Percentiles rank a stretch among this genome's conserved stretches.
phyloP scores from a whole-genome alignment of 2,888 invertebrate genomes.

The Spatulosminthurus flaviceps region DNA sequence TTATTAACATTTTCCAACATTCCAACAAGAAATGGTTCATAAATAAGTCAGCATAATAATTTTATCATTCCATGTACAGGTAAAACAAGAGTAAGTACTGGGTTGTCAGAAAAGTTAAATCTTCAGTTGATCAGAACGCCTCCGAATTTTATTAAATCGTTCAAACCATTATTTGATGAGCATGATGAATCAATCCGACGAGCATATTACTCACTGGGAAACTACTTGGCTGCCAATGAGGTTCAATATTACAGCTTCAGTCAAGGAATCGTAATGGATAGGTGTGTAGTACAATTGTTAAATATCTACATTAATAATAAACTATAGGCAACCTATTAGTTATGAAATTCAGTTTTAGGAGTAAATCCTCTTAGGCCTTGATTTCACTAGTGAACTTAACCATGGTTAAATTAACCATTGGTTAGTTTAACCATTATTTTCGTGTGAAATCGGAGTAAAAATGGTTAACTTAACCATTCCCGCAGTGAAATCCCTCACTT shows the following conservation, averaged over 20 bases:
- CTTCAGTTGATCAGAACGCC: conserved; percentile 67
- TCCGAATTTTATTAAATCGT: conserved; percentile 65
- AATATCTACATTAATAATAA: too few species aligned
- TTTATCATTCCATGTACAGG: conserved; percentile 64
- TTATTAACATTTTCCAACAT: too few species aligned
- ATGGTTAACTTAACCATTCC: too few species aligned
- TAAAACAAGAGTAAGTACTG: conserved; percentile 67
- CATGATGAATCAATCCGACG: conserved; percentile 65
- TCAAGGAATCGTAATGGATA: conserved; percentile 68
- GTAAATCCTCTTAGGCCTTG: too few species aligned
- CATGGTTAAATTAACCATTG: too few species aligned
- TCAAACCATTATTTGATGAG: conserved; percentile 66
- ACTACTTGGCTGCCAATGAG: conserved; percentile 68
- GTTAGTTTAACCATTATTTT: too few species aligned
- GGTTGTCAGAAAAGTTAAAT: conserved; percentile 65
- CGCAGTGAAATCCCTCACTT: too few species aligned
- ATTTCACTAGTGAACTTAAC: too few species aligned
- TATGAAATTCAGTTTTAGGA: too few species aligned
- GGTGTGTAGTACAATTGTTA: conserved; percentile 64
- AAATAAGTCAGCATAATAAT: background rate
- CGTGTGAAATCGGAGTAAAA: too few species aligned
- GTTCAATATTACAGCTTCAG: conserved; percentile 64
- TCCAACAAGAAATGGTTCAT: conserved; percentile 15
- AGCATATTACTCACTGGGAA: conserved; percentile 68
- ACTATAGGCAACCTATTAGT: too few species aligned